phyloP scores from a whole-genome alignment of 2,888 invertebrate genomes.

The Acrobasis repandana region DNA sequence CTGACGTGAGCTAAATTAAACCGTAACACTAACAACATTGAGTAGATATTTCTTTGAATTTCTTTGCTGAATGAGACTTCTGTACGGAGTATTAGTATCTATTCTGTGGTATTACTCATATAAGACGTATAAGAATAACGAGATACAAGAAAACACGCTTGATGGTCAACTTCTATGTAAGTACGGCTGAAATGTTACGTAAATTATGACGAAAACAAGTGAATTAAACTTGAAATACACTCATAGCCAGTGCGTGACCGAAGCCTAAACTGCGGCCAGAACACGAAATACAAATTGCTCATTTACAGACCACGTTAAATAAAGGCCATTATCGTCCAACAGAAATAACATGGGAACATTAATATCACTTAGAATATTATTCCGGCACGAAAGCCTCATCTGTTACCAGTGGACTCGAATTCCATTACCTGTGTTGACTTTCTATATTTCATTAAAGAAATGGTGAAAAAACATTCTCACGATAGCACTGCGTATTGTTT shows the following conservation, averaged over 20 bases:
- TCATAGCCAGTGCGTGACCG: constrained; percentile 16
- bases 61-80: too few species aligned
- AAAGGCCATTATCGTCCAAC: constrained; percentile 7
- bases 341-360: constrained; percentile 4
- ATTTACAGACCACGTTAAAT: constrained; percentile 16
- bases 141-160: too few species aligned
- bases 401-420: background rate
- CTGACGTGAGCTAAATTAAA: too few species aligned
- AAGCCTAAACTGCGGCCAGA: constrained; percentile 12
- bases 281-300: constrained; percentile 21
- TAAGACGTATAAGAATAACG: too few species aligned
- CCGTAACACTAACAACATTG: too few species aligned
- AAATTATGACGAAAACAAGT: too few species aligned
- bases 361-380: constrained; percentile 5
- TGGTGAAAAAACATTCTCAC: background rate
- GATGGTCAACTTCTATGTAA: too few species aligned
- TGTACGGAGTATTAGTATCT: too few species aligned
- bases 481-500: background rate
- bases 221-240: background rate
- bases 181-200: too few species aligned
- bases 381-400: background rate
- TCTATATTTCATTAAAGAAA: background rate
- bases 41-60: too few species aligned
- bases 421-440: background rate
- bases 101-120: too few species aligned